Evolutionary conservation across 2,113 vertebrate genomes (phyloP).

Genomic region (Psilopogon haemacephalus): DNA sequence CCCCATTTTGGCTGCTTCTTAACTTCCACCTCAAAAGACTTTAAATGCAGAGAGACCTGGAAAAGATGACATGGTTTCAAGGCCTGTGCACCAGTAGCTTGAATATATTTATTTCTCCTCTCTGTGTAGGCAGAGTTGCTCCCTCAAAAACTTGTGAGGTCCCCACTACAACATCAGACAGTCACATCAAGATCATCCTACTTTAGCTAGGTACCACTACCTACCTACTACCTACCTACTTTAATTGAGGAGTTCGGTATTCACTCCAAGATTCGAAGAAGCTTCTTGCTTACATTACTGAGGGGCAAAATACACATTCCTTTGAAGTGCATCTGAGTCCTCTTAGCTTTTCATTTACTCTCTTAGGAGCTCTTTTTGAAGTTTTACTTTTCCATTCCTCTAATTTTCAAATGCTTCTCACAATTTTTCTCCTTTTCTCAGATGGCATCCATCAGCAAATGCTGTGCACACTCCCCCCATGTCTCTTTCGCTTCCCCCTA

Average conservation of each 20-base stretch:
- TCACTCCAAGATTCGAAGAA: not conserved
- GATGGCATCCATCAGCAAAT: not conserved
- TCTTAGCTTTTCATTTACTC: not conserved
- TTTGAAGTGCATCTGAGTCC: not conserved
- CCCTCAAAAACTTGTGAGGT: not conserved
- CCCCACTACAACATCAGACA: not conserved
- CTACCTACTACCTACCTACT: not conserved
- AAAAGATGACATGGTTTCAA: constrained; percentile 8
- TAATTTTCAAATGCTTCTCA: not conserved
- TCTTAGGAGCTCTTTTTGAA: not conserved
- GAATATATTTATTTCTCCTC: not conserved
- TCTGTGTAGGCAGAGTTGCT: not conserved
- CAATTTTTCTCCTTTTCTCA: not conserved
- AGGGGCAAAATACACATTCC: not conserved
- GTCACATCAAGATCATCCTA: not conserved
- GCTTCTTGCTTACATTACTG: not conserved
- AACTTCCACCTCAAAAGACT: constrained; percentile 12
- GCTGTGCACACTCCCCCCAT: too few relatives aligned
- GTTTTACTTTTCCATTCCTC: not conserved
- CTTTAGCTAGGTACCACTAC: not conserved
- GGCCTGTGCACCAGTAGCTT: not conserved
- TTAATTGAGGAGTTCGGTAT: not conserved
- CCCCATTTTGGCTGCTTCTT: constrained; percentile 82
- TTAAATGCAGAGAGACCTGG: constrained; percentile 12
- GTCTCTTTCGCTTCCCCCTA: fast-evolving